A percentile compares a stretch with the other conserved stretches of the same genome.
Conservation (phyloP, 2,113 vertebrate genomes). For the Dryoscopus gambensis region DNA sequence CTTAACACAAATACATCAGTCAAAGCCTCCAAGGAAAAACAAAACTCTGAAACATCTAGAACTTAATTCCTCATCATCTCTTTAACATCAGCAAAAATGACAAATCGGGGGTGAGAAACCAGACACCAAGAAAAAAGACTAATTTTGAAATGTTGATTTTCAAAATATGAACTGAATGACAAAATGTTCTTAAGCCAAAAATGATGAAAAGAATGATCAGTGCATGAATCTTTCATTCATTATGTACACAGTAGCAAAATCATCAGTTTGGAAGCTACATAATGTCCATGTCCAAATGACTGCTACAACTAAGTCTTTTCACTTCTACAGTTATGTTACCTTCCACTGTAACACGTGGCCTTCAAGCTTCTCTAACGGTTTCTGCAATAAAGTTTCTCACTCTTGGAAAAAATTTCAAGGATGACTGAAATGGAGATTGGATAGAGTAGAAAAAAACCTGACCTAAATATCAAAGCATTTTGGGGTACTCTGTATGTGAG, state of each 20-base stretch:
- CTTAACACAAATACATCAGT: background rate
- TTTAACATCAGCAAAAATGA: background rate
- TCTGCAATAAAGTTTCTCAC: background rate
- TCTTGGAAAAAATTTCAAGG: background rate
- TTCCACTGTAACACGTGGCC: accelerated
- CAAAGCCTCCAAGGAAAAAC: background rate
- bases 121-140: background rate
- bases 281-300: background rate
- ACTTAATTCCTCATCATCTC: background rate
- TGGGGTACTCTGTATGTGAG: background rate
- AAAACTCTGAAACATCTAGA: background rate
- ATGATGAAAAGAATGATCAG: background rate
- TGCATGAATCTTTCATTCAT: background rate
- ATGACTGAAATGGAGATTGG: background rate
- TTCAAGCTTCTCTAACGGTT: background rate
- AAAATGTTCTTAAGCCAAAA: background rate
- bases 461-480: background rate
- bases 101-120: background rate
- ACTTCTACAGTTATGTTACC: accelerated
- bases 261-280: background rate
- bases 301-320: background rate
- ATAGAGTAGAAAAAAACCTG: background rate
- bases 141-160: background rate
- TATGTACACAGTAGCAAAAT: background rate
- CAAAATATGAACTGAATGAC: background rate